Conservation (phyloP, 2,888 invertebrate genomes). For the Spodoptera picta region DNA sequence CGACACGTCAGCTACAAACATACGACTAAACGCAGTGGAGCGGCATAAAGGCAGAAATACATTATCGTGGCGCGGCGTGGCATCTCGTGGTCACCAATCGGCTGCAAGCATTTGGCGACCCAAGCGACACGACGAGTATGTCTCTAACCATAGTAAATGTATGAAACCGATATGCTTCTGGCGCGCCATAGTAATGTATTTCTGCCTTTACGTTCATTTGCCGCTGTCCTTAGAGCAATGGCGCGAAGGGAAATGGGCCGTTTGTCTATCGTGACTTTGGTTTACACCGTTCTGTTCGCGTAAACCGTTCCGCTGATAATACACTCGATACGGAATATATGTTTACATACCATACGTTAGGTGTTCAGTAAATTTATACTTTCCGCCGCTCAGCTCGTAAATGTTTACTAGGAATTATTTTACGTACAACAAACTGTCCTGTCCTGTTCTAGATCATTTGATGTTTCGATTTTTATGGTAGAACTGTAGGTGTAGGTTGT, state of each 20-base stretch:
- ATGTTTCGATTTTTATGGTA: conserved; percentile 5
- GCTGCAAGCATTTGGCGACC: too few relatives aligned
- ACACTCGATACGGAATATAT: conserved; percentile 31
- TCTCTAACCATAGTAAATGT: too few relatives aligned
- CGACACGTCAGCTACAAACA: conserved; percentile 8
- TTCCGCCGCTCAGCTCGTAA: conserved; percentile 19
- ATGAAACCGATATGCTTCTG: too few relatives aligned
- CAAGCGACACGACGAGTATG: too few relatives aligned
- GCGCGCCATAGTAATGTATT: too few relatives aligned
- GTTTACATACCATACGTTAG: conserved; percentile 28
- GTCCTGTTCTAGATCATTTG: conserved; percentile 8
- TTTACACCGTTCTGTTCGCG: conserved; percentile 40
- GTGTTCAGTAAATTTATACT: conserved; percentile 20
- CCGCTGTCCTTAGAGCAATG: conserved; percentile 35
- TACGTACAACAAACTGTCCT: background rate
- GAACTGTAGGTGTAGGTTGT: too few relatives aligned
- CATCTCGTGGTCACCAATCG: too few relatives aligned
- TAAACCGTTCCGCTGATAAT: conserved; percentile 39
- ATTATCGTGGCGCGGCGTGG: too few relatives aligned
- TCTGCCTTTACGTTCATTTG: conserved; percentile 11
- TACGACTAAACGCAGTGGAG: conserved; percentile 10
- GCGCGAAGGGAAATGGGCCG: conserved; percentile 50
- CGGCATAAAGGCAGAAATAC: conserved; percentile 1
- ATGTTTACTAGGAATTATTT: conserved; percentile 20
- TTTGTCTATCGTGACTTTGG: conserved; percentile 50